These are phyloP conservation scores for Dryas iulia DNA, from an alignment of 1,140 invertebrate genomes.

Conservation along the genomic window DNA sequence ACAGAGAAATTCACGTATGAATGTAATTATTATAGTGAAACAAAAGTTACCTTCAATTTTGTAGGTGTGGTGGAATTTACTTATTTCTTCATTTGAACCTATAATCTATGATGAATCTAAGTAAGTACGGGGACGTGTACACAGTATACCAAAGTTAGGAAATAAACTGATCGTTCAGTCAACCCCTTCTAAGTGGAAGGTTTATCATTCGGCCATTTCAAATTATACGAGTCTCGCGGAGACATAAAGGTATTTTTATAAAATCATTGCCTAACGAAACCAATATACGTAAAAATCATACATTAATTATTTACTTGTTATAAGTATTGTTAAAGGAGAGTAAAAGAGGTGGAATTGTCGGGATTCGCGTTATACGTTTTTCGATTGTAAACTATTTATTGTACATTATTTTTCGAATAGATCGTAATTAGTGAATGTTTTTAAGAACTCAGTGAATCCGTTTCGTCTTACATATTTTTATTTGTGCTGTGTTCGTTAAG, in stretches of 20 bases:
- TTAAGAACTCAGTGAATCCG: slow-evolving; percentile 67
- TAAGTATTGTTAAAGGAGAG: slow-evolving; percentile 56
- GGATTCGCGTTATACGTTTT: slow-evolving; percentile 71
- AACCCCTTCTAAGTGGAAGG: slow-evolving; percentile 15
- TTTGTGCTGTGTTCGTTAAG: slow-evolving; percentile 80
- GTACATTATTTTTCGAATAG: slow-evolving; percentile 71
- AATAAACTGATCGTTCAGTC: slow-evolving; percentile 65
- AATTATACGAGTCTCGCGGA: slow-evolving; percentile 53
- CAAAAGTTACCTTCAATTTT: slow-evolving; percentile 71
- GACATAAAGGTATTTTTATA: slow-evolving; percentile 77
- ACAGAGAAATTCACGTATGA: slow-evolving; percentile 51
- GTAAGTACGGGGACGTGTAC: slow-evolving; percentile 57
- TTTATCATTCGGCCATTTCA: slow-evolving; percentile 46
- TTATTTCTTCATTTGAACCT: slow-evolving; percentile 54
- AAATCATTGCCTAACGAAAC: slow-evolving; percentile 78
- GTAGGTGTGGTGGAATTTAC: slow-evolving; percentile 56
- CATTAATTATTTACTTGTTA: slow-evolving; percentile 73
- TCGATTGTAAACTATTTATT: slow-evolving; percentile 73
- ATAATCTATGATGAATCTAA: slow-evolving; percentile 44
- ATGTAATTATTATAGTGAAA: slow-evolving; percentile 59
- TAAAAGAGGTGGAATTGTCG: slow-evolving; percentile 49
- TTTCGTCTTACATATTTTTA: slow-evolving; percentile 65
- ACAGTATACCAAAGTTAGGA: slow-evolving; percentile 79
- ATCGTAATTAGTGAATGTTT: slow-evolving; percentile 71
- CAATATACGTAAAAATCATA: slow-evolving; percentile 80